Evolutionary conservation across 2,797 vertebrate species (phyloP), one percentile per base, ranked within the genome.

Genomic region (Euphonia xanthogaster): DNA sequence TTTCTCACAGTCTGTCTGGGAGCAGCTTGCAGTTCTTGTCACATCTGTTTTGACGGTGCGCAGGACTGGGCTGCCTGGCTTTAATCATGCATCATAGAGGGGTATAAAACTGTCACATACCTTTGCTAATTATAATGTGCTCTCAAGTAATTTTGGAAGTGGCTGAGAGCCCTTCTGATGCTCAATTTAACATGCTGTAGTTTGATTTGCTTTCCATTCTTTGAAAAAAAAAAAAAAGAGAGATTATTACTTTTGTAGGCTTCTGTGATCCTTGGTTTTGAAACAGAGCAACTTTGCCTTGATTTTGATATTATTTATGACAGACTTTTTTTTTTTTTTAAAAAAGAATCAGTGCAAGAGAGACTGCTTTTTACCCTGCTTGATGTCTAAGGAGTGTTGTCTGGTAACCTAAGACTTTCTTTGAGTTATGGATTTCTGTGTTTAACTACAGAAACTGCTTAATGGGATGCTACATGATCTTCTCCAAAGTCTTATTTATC

Each of bases 91-190:
- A 88, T 92, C 84, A 63, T 97, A 88, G 89, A 96, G 91, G 88
- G 86, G 40, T 90, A 96, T 96, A 97, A 96, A 97, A 90, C 91
- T 94, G 93, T 97, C 95, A 95, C 95, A 94, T 97, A 97, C 95
- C 95, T 97, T 88, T 86, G 95, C 95, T 96, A 96, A 97, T 97
- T 97, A 95, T 97, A 91, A 96, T 95, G 93, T 91, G 87, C 84
- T 97, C 91, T 89, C 83, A 90, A 96, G 94, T 95, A 82, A 97
- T 95, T 96, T 95, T 97, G 94, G 88, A 95, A 97, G 89, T 93
- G 88, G 74, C 88, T 90, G 94, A 88, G 86, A 94, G 75, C 33
- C 79, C 39, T 94, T 94, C 78, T 94, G 89, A 68, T 82, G 42
- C 82, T 82, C 84, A 86, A 17, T 95, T 90, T 96, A 94, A 72